These are phyloP conservation scores for Leptura quadrifasciata DNA, from an alignment of 2,888 invertebrate species.

Conservation along the genomic window DNA sequence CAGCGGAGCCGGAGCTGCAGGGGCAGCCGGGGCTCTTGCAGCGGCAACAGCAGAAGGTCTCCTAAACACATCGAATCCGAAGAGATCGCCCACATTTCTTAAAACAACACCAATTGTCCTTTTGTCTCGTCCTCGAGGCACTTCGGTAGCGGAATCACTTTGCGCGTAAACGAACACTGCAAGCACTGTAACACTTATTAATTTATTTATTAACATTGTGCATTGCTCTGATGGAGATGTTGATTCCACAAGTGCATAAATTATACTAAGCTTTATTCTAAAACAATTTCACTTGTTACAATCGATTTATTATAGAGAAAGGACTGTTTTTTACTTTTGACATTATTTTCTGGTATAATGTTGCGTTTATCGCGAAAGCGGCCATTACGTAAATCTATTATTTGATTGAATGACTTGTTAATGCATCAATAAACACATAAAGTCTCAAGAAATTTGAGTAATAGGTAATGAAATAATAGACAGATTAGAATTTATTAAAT, in stretches of 20 bases:
- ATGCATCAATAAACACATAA: constrained; percentile 59
- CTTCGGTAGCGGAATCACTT: constrained; percentile 33
- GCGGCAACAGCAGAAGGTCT: constrained; percentile 59
- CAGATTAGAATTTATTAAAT: constrained; percentile 50
- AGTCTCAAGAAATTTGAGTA: constrained; percentile 46
- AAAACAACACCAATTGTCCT: constrained; percentile 71
- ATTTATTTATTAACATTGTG: constrained; percentile 60
- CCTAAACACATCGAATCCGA: constrained; percentile 72
- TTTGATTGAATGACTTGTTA: constrained; percentile 63
- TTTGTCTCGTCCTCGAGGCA: constrained; percentile 61
- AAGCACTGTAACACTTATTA: constrained; percentile 53
- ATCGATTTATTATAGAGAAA: constrained; percentile 67
- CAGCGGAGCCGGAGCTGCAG: constrained; percentile 60
- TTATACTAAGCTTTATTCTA: constrained; percentile 62
- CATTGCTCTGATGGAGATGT: constrained; percentile 58
- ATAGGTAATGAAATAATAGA: constrained; percentile 50
- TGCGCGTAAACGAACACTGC: constrained; percentile 45
- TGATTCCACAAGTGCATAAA: constrained; percentile 59
- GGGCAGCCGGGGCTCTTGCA: constrained; percentile 46
- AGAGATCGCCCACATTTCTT: constrained; percentile 70
- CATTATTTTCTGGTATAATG: constrained; percentile 64
- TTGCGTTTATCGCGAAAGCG: constrained; percentile 68
- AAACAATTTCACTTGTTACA: constrained; percentile 67
- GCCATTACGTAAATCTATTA: constrained; percentile 66
- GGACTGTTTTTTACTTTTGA: constrained; percentile 64